phyloP scores from a whole-genome alignment of 2,888 invertebrate genomes.

The Drosophila antonietae region DNA sequence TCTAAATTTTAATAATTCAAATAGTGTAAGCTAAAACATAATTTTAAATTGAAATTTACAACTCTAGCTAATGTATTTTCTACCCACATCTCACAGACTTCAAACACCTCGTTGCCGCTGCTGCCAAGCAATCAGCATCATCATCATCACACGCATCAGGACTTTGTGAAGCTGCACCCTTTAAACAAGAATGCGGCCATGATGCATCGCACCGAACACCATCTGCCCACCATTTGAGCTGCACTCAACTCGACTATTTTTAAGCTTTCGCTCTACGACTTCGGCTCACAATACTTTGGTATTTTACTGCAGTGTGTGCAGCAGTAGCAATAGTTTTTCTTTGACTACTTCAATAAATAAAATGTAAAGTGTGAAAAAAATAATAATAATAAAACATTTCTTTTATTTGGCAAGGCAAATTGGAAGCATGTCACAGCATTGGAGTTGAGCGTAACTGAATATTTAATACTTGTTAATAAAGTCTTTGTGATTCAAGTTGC shows the following conservation, averaged over 20 bases:
- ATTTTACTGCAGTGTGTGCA: slow-evolving; percentile 12
- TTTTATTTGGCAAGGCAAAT: neutral
- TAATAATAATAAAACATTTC: neutral
- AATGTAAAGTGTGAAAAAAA: slow-evolving; percentile 57
- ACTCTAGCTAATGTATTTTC: neutral
- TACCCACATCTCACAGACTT: slow-evolving; percentile 73
- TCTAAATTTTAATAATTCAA: too few relatives aligned
- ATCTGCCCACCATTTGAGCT: slow-evolving; percentile 84
- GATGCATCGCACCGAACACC: slow-evolving; percentile 83
- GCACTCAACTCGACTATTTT: slow-evolving; percentile 31
- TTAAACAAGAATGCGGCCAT: slow-evolving; percentile 81
- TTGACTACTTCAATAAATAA: slow-evolving; percentile 45
- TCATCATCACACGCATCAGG: slow-evolving; percentile 73
- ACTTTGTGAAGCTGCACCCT: slow-evolving; percentile 81
- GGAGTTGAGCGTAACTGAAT: neutral
- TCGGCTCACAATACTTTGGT: slow-evolving; percentile 9
- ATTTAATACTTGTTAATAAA: too few relatives aligned
- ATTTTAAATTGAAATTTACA: neutral
- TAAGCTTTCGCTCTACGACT: slow-evolving; percentile 10
- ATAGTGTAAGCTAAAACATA: too few relatives aligned
- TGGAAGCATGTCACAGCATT: neutral
- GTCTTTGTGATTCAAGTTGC: too few relatives aligned
- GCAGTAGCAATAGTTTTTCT: slow-evolving; percentile 32
- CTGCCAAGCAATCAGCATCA: slow-evolving; percentile 82
- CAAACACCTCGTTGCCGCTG: slow-evolving; percentile 84